phyloP scores from a whole-genome alignment of 2,797 vertebrate species.

The Etheostoma perlongum region DNA sequence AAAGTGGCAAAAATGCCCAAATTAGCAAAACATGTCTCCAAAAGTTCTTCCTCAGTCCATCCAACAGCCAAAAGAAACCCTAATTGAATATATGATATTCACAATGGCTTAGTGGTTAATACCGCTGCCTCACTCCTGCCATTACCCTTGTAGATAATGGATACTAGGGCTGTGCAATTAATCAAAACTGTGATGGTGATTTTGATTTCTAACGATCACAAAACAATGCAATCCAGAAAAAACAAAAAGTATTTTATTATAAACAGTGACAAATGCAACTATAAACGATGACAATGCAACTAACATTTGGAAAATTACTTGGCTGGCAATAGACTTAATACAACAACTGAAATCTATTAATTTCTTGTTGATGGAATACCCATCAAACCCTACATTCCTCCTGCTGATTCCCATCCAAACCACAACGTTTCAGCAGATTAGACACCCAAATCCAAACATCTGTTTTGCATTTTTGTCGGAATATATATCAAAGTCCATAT shows the following conservation, averaged over 20 bases:
- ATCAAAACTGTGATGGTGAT: no score
- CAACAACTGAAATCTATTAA: conserved; percentile 28
- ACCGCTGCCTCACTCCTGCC: no score
- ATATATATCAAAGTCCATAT: conserved; percentile 24
- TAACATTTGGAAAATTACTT: background rate
- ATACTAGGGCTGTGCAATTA: no score
- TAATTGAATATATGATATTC: background rate
- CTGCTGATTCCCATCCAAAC: background rate
- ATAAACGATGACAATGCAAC: background rate
- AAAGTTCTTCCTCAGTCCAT: background rate
- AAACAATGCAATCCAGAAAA: no score
- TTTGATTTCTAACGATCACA: no score
- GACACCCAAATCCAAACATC: conserved; percentile 44
- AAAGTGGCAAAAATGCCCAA: background rate
- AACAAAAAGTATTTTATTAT: no score
- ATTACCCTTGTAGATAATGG: no score
- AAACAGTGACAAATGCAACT: no score
- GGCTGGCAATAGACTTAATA: background rate
- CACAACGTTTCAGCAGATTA: conserved; percentile 30
- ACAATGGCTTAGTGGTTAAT: no score
- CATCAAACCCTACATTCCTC: conserved; percentile 4
- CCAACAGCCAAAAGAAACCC: background rate
- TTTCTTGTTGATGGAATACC: conserved; percentile 12
- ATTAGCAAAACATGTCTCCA: background rate
- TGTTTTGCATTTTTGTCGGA: conserved; percentile 34